Percentiles rank a stretch among this genome's conserved stretches.
Conservation (phyloP, 2,113 vertebrate genomes). For the Indicator maculatus region DNA sequence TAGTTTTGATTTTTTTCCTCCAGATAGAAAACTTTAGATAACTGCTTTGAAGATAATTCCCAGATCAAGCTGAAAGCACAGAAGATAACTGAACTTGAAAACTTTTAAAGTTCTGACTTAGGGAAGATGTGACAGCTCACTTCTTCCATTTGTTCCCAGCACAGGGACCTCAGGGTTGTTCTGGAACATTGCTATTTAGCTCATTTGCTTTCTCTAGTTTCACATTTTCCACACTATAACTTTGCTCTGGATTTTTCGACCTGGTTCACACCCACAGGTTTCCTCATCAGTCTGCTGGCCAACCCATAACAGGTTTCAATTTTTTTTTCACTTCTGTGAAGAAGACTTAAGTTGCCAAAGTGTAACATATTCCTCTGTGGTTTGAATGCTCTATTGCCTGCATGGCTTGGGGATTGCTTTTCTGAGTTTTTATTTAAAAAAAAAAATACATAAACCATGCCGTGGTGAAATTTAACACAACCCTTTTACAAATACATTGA, state of each 20-base stretch:
- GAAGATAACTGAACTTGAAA: not conserved
- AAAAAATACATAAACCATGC: not conserved
- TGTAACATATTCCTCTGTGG: not conserved
- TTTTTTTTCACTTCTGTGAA: not conserved
- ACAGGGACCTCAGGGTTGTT: not conserved
- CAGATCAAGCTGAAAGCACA: not conserved
- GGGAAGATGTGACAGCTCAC: not conserved
- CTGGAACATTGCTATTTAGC: not conserved
- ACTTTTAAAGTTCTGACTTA: not conserved
- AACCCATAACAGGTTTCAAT: not conserved
- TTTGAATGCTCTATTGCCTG: not conserved
- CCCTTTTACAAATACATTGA: not conserved
- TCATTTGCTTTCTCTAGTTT: not conserved
- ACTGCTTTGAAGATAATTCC: conserved; percentile 48
- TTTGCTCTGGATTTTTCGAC: not conserved
- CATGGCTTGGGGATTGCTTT: not conserved
- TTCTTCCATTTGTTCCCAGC: not conserved
- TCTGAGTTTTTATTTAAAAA: not conserved
- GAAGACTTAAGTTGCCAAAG: not conserved
- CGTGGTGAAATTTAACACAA: not conserved
- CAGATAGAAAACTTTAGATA: conserved; percentile 1
- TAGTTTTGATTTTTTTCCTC: not conserved
- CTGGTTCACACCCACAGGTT: not conserved
- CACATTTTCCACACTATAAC: not conserved
- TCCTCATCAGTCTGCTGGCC: not conserved